Evolutionary conservation across 2,797 vertebrate species (phyloP), one percentile per base, ranked within the genome.

Genomic region (Petrocephalus schoutedeni): DNA sequence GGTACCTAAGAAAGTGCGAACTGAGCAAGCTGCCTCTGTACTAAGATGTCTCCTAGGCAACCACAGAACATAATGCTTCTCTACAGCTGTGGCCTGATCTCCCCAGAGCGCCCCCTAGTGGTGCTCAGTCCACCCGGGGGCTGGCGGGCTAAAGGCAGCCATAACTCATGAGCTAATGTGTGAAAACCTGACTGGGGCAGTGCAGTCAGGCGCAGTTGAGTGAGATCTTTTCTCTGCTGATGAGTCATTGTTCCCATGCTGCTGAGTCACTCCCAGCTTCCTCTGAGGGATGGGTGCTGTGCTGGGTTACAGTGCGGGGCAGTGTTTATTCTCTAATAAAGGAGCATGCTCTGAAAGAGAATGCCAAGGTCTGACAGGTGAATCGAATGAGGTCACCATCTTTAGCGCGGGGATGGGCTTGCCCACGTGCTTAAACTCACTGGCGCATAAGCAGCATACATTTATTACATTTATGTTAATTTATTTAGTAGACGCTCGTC

Each of bases 161-260:
- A 23, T 84, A 49, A 84, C n/a, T 84, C 51, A 84, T 12, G 80
- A 12, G 21, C 19, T 54, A 84, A 84, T 84, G 80, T 84, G 45
- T 51, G 80, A 49, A 53, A 84, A 49, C 51, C 12, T 16, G 36
- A 49, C 16, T 80, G 74, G 19, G 51, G 80, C 80, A 49, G 49
- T 54, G 45, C 41, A 84, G 49, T 84, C 49, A 84, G 45, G 51
- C 3, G 3, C 45, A 51, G 80, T 51, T 7, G 49, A 54, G 51
- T 19, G 28, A 84, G 45, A 84, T 54, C 21, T 54, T 51, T 54
- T n/a, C 45, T 84, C 41, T 1, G n/a, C 80, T 0, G 80, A 54
- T 84, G 80, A 84, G 80, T 84, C 80, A 84, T 84, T 54, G 41
- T 80, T 49, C 41, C 19, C 41, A 49, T 80, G 74, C 19, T 80